Percentiles rank a stretch among this genome's conserved stretches.
phyloP scores from a whole-genome alignment of 2,888 invertebrate species.

The Brenthis daphne region DNA sequence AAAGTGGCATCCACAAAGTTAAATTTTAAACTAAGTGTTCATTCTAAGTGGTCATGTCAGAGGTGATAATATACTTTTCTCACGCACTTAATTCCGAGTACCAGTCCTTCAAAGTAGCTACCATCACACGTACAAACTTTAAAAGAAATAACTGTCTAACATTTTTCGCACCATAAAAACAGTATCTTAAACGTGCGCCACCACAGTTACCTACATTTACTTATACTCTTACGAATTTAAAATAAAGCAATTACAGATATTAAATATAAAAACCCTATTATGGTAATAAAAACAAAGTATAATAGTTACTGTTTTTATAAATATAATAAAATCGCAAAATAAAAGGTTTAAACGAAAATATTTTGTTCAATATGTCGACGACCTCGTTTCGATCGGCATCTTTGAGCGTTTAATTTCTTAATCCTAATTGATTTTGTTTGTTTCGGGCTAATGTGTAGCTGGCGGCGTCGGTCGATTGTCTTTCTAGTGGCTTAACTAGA shows the following conservation, averaged over 20 bases:
- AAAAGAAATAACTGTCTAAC: conserved; percentile 39
- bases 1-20: conserved; percentile 17
- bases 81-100: conserved; percentile 49
- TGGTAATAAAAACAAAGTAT: conserved; percentile 24
- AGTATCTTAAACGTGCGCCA: conserved; percentile 46
- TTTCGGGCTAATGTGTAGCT: conserved; percentile 66
- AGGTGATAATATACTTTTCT: conserved; percentile 60
- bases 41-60: conserved; percentile 59
- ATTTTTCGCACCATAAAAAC: conserved; percentile 55
- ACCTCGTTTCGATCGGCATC: conserved; percentile 64
- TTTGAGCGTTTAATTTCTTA: conserved; percentile 78
- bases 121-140: conserved; percentile 34
- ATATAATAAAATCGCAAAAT: conserved; percentile 43
- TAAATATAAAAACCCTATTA: conserved; percentile 9
- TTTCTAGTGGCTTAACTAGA: conserved; percentile 42
- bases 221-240: background rate
- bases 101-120: conserved; percentile 19
- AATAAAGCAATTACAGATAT: conserved; percentile 10
- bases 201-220: conserved; percentile 14
- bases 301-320: conserved; percentile 30
- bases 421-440: conserved; percentile 81
- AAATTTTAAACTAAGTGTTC: conserved; percentile 44
- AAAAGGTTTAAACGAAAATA: conserved; percentile 48
- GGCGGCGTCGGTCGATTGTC: conserved; percentile 63
- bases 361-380: conserved; percentile 61